Evolutionary conservation across 30 jellyfish, hydroid and myxozoan species (phyloP).

Genomic region (Cassiopea andromeda): DNA sequence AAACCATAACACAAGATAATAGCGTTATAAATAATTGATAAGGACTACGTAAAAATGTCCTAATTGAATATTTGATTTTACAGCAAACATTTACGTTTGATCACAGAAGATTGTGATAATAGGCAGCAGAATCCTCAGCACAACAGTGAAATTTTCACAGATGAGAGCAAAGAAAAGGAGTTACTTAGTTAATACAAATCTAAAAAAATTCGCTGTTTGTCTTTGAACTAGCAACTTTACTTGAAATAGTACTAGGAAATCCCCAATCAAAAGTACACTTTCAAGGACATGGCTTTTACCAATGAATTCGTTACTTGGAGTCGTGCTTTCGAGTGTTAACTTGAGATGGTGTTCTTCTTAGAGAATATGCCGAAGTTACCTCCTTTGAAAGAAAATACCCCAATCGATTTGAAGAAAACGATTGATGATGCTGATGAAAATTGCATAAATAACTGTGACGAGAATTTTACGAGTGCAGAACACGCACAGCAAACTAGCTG

Average conservation of each 20-base stretch:
- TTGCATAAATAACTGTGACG: not conserved
- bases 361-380: not conserved
- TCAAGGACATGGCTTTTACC: no score
- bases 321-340: not conserved
- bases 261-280: not conserved
- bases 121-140: not conserved
- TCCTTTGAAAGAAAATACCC: slow-evolving; percentile 3
- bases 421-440: not conserved
- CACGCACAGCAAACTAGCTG: not conserved
- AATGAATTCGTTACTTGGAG: not conserved
- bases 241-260: not conserved
- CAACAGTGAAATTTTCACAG: not conserved
- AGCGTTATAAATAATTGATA: slow-evolving; percentile 12
- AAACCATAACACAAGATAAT: not conserved
- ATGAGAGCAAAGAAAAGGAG: not conserved
- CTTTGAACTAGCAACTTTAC: not conserved
- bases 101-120: not conserved
- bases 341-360: not conserved
- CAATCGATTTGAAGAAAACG: not conserved
- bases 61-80: slow-evolving; percentile 19
- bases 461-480: not conserved
- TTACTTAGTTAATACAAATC: not conserved
- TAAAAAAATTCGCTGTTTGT: not conserved
- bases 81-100: slow-evolving; percentile 8
- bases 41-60: slow-evolving; percentile 8